Conservation (phyloP, 2,888 invertebrate species). For the Timema cristinae region DNA sequence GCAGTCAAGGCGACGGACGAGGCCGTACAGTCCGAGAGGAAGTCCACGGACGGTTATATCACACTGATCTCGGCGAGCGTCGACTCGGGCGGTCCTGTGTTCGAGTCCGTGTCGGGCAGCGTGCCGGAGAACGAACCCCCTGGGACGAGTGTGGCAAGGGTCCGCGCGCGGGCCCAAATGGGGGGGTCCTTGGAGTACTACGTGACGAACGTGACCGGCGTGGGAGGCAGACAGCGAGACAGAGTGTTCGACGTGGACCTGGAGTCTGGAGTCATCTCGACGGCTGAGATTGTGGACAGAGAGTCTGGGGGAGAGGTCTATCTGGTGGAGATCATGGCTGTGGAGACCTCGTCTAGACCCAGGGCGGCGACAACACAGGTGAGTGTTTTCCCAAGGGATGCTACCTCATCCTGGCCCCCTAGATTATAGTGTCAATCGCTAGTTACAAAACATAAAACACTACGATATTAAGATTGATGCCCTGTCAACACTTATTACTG, state of each 20-base stretch:
- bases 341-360: conserved; percentile 63
- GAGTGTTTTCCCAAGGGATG: conserved; percentile 46
- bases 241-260: conserved; percentile 88
- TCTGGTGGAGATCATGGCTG: conserved; percentile 80
- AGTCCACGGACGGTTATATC: conserved; percentile 81
- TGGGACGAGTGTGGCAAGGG: conserved; percentile 78
- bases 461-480: too few species aligned
- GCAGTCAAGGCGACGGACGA: conserved; percentile 88
- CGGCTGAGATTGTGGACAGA: conserved; percentile 76
- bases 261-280: conserved; percentile 81
- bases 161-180: conserved; percentile 51
- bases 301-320: conserved; percentile 79
- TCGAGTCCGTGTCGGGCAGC: conserved; percentile 64
- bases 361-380: conserved; percentile 82
- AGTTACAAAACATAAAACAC: too few species aligned
- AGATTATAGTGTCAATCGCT: too few species aligned
- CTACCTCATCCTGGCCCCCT: too few species aligned
- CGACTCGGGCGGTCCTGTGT: conserved; percentile 45
- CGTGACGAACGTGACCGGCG: conserved; percentile 62
- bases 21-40: conserved; percentile 82
- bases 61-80: conserved; percentile 71
- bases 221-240: conserved; percentile 72
- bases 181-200: conserved; percentile 78
- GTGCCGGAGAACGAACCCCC: conserved; percentile 87
- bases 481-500: too few species aligned